Base-by-base conservation (phyloP, 2,113 vertebrate species). In the Loxodonta africana region DNA sequence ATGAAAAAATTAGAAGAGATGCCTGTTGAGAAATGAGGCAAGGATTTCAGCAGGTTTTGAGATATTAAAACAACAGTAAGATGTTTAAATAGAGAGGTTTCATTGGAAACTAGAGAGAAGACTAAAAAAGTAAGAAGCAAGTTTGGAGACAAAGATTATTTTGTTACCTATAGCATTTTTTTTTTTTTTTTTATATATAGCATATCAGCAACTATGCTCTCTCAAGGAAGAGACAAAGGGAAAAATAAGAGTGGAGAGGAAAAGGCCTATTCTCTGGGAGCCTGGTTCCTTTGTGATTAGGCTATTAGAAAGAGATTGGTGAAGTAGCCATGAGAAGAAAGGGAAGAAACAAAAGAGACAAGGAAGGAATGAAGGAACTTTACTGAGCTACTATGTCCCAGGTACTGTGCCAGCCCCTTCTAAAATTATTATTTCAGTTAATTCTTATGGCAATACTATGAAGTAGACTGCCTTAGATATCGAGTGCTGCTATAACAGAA, bases 1-100 rank as follows among this genome's bases (percentile, higher is more conserved):
- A 62, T 11, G 15, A 20, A 51, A 12, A 83, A 77, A 85, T 76
- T 4, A 83, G 37, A 93, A 93, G 62, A 69, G 3, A 6, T 65
- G 17, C 2, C n/a, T 80, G 69, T 83, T 23, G 37, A 77, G 90
- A 96, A 83, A 37, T 51, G 87, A 90, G 33, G 44, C 48, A 87
- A 86, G 93, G 18, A 81, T 63, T 93, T 93, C 63, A 53, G n/a
- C 11, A 82, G 26, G 12, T 74, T 91, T 46, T 71, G 48, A 33
- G 23, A 81, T n/a, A 8, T 71, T 95, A 91, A 84, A 78, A 12
- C 25, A 65, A 65, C 3, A 80, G 37, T 51, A 67, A 77, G 69
- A 90, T 33, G 11, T 41, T 83, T 71, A 84, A 87, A 9, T 41
- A 57, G 23, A 84, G 30, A 41, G 0, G 10, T 30, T 44, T 95